phyloP scores from a whole-genome alignment of 2,113 vertebrate species.

The Heterotilapia buettikoferi region DNA sequence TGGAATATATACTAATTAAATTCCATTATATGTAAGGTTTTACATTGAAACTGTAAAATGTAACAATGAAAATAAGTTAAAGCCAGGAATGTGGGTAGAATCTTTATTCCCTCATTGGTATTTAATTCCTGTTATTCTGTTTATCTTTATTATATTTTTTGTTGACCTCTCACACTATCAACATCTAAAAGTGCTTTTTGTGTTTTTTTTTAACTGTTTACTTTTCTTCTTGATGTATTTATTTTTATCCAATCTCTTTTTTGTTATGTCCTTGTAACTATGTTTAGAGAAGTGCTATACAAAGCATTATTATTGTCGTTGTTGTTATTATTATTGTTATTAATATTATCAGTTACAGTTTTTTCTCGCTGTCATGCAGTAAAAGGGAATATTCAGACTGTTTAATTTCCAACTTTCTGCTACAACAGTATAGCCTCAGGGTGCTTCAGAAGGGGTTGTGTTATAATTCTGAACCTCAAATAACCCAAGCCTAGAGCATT shows the following conservation, averaged over 20 bases:
- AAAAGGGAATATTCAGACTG: background rate
- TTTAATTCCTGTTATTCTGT: background rate
- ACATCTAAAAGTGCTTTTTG: background rate
- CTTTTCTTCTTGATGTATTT: background rate
- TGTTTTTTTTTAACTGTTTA: background rate
- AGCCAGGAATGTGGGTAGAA: background rate
- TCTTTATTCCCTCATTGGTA: background rate
- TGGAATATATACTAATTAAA: background rate
- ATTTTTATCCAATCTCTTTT: background rate
- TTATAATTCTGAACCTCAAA: slow-evolving; percentile 1
- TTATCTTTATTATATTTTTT: background rate
- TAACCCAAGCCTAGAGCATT: background rate
- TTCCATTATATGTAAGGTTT: background rate
- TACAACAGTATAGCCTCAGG: background rate
- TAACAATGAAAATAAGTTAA: background rate
- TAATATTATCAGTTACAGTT: background rate
- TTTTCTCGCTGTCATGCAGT: background rate
- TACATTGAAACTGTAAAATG: background rate
- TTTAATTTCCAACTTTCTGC: background rate
- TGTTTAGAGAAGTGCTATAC: background rate
- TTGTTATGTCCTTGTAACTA: background rate
- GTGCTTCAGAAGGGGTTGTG: background rate
- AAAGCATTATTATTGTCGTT: background rate
- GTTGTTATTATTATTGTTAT: background rate
- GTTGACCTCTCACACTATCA: background rate